Evolutionary conservation across 2,888 invertebrate genomes (phyloP), one percentile per base, ranked within the genome.

Genomic region (Lampropteryx suffumata): DNA sequence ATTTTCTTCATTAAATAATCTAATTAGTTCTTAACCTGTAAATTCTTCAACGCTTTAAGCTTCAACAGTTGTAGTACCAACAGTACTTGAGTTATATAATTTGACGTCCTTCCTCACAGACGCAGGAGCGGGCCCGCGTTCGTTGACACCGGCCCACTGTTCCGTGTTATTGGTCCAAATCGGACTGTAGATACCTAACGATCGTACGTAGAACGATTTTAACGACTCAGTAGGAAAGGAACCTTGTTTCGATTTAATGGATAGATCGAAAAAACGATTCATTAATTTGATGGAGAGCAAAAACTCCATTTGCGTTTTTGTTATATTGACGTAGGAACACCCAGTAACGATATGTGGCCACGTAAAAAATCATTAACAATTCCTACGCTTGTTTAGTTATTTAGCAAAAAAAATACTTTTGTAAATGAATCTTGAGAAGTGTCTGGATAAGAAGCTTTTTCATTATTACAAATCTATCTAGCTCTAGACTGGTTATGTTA

Each of bases 161-260:
- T 79, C 76, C 81, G 76, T 80, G 78, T 82, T 83, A 84, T 84
- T 84, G 84, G 79, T 82, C 80, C 77, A 76, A 76, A 82, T 82
- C 71, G 69, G 71, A 71, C 63, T 55, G 67, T 66, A 69, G 71
- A 76, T 77, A 71, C 66, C n/a, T n/a, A n/a, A n/a, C 69, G 72
- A 75, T 67, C 62, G 59, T 72, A 72, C 71, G 68, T 63, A 61
- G 69, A 63, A 61, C 69, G 59, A 53, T 59, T 62, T 61, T 57
- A 59, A 63, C 57, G 60, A 56, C 51, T 28, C 52, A 48, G 54
- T 53, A 58, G 55, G 62, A 57, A 57, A 53, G 53, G 40, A 51
- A 47, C 53, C 52, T 43, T 42, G 42, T 57, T 54, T 48, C 52
- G 49, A 48, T 50, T 40, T 44, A 40, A 32, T 35, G 35, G 39